These are phyloP conservation scores for Lampris megalopsis DNA, from an alignment of 2,113 vertebrate species.

Conservation along the genomic window DNA sequence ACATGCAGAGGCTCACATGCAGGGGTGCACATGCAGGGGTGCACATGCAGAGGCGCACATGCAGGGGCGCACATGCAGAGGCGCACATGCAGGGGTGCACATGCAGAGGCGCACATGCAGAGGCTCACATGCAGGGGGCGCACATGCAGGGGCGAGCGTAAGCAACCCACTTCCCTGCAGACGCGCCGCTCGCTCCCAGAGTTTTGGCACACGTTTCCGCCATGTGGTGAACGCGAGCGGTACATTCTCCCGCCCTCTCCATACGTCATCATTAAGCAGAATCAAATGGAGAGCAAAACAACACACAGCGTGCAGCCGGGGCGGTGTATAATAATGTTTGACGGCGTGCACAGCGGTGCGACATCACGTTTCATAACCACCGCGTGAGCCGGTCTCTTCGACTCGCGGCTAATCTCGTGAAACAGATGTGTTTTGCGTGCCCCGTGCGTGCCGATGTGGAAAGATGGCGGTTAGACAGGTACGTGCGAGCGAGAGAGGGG, in stretches of 20 bases:
- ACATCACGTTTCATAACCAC: background rate
- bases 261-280: background rate
- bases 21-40: too few species aligned
- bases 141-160: too few species aligned
- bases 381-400: constrained; percentile 10
- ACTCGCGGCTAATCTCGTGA: background rate
- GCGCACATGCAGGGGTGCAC: too few species aligned
- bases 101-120: too few species aligned
- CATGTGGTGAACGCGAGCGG: too few species aligned
- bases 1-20: background rate
- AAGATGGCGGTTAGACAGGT: constrained; percentile 56
- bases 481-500: constrained; percentile 14
- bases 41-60: too few species aligned
- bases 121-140: too few species aligned
- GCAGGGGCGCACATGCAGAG: background rate
- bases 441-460: constrained; percentile 6
- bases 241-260: too few species aligned
- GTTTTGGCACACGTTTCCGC: too few species aligned
- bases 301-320: background rate
- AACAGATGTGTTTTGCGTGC: constrained; percentile 27
- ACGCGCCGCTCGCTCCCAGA: too few species aligned
- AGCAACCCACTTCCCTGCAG: too few species aligned
- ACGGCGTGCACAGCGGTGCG: background rate
- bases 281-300: background rate
- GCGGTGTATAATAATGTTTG: background rate